phyloP scores from a whole-genome alignment of 2,113 vertebrate genomes.

The Sorex fumeus region DNA sequence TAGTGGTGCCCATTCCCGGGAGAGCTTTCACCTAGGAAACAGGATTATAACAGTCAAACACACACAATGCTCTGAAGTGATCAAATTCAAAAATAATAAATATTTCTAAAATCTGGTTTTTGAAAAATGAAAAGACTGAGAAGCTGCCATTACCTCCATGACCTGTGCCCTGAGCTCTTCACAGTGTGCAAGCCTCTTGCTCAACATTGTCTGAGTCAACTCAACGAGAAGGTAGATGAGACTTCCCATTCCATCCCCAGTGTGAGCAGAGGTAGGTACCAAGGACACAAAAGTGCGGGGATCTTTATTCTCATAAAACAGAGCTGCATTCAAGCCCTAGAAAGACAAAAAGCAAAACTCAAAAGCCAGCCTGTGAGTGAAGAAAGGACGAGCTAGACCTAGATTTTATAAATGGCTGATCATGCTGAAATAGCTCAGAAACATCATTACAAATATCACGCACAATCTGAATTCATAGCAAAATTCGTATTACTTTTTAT shows the following conservation, averaged over 20 bases:
- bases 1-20: slow-evolving; percentile 98
- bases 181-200: slow-evolving; percentile 95
- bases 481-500: background rate
- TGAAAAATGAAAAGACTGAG: background rate
- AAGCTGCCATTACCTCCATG: slow-evolving; percentile 94
- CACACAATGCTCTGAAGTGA: background rate
- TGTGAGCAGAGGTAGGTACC: slow-evolving; percentile 98
- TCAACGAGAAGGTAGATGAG: slow-evolving; percentile 96
- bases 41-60: background rate
- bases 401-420: background rate
- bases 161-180: slow-evolving; percentile 98
- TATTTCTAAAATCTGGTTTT: background rate
- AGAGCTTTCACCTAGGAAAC: slow-evolving; percentile 95
- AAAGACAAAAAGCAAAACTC: slow-evolving; percentile 57
- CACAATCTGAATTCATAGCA: background rate
- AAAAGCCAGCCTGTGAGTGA: background rate
- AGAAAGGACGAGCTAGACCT: background rate
- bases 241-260: slow-evolving; percentile 98
- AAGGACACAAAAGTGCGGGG: slow-evolving; percentile 97
- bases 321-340: slow-evolving; percentile 96
- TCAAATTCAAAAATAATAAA: background rate
- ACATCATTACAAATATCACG: background rate
- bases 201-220: slow-evolving; percentile 97
- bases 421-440: background rate
- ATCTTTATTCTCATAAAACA: slow-evolving; percentile 98